Evolutionary conservation across 2,113 vertebrate species (phyloP).

Genomic region (Peromyscus leucopus): DNA sequence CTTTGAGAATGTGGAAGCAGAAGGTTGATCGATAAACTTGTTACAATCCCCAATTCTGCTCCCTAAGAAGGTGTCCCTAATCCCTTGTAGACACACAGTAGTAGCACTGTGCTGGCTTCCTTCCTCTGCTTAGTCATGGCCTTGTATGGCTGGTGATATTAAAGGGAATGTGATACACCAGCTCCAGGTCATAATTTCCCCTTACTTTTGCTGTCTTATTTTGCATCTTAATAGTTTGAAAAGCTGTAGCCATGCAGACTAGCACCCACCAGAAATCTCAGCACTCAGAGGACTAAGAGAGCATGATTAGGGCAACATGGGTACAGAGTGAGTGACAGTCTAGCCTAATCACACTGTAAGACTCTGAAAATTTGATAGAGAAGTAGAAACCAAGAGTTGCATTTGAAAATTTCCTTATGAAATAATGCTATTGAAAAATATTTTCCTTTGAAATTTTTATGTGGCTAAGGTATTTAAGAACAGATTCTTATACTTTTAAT

Average conservation of each 20-base stretch:
- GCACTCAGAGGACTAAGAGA: rapidly evolving
- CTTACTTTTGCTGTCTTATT: not conserved
- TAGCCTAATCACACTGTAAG: not conserved
- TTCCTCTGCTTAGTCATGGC: not conserved
- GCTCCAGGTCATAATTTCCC: not conserved
- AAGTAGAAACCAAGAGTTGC: not conserved
- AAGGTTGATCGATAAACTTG: not conserved
- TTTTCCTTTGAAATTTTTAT: not conserved
- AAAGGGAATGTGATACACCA: conserved; percentile 13
- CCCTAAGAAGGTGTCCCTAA: not conserved
- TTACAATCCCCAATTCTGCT: not conserved
- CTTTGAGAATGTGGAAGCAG: not conserved
- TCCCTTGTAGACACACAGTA: not conserved
- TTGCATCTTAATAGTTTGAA: not conserved
- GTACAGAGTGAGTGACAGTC: no score
- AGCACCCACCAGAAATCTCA: not conserved
- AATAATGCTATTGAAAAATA: not conserved
- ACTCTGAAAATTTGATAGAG: not conserved
- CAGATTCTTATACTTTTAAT: not conserved
- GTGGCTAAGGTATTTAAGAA: not conserved
- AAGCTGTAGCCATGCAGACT: not conserved
- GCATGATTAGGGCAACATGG: no score
- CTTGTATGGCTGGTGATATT: conserved; percentile 14
- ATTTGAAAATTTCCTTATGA: not conserved
- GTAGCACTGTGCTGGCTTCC: not conserved